phyloP scores from a whole-genome alignment of 2,113 vertebrate genomes.

The Falcunculus frontatus region DNA sequence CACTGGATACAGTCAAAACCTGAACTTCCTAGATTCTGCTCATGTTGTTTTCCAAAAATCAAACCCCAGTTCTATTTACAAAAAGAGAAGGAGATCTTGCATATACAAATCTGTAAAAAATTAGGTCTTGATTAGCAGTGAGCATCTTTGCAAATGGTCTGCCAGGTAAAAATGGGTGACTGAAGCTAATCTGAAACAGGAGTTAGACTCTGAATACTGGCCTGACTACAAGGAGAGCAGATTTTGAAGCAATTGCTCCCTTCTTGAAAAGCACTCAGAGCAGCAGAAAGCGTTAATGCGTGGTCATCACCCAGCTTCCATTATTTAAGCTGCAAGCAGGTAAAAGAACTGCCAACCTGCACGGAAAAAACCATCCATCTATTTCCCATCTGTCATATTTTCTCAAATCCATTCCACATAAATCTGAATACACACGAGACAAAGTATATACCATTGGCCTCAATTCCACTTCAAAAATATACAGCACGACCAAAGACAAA shows the following conservation, averaged over 20 bases:
- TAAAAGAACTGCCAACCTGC: constrained; percentile 9
- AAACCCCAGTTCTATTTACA: background rate
- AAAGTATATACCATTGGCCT: background rate
- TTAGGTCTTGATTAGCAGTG: background rate
- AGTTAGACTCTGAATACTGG: background rate
- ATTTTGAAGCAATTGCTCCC: background rate
- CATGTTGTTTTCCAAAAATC: background rate
- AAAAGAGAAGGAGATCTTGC: background rate
- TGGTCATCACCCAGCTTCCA: background rate
- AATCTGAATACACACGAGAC: background rate
- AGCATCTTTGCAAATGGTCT: background rate
- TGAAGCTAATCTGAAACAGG: background rate
- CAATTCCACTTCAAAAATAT: constrained; percentile 46
- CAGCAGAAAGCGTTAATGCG: background rate
- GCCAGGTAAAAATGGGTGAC: background rate
- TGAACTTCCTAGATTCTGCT: background rate
- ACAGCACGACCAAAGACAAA: constrained; percentile 26
- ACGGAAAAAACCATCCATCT: background rate
- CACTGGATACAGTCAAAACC: background rate
- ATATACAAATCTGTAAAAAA: background rate
- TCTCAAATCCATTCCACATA: constrained; percentile 32
- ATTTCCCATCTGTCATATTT: constrained; percentile 26
- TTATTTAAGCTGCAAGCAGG: constrained; percentile 14
- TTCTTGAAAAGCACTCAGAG: background rate
- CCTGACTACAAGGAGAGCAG: background rate